These are phyloP conservation scores for Odontocolon sp. DNA, from an alignment of 2,888 invertebrate genomes.

Conservation along the genomic window DNA sequence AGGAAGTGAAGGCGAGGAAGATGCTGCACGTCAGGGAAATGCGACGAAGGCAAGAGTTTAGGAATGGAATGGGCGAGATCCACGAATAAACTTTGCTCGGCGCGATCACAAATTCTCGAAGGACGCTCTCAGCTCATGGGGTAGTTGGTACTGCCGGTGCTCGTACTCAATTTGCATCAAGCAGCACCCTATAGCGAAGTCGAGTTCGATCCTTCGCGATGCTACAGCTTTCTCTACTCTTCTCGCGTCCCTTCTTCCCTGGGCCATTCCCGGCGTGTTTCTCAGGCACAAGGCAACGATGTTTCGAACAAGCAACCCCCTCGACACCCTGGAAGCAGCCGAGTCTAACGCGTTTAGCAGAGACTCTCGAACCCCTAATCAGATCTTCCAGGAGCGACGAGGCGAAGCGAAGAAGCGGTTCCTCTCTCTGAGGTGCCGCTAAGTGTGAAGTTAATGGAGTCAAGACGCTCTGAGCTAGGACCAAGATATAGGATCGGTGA, in stretches of 20 bases:
- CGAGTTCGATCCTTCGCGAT: constrained; percentile 59
- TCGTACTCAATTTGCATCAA: constrained; percentile 80
- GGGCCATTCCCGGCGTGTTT: neutral
- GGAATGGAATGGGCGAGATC: constrained; percentile 57
- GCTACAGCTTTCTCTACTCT: constrained; percentile 43
- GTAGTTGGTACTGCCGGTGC: constrained; percentile 65
- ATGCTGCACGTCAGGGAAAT: constrained; percentile 25
- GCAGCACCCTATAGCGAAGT: constrained; percentile 59
- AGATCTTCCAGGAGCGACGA: constrained; percentile 75
- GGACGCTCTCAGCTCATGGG: constrained; percentile 64
- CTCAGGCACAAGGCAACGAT: neutral
- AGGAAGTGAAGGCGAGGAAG: neutral
- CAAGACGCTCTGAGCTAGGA: constrained; percentile 72
- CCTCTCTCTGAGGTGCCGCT: constrained; percentile 72
- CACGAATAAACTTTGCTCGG: constrained; percentile 72
- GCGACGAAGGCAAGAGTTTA: constrained; percentile 35
- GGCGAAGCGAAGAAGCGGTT: constrained; percentile 61
- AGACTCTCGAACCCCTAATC: constrained; percentile 80
- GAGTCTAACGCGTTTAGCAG: constrained; percentile 80
- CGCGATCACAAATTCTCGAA: constrained; percentile 72
- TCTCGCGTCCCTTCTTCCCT: constrained; percentile 29
- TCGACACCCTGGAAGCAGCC: constrained; percentile 65
- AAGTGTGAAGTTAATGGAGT: constrained; percentile 81
- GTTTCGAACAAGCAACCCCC: constrained; percentile 39
- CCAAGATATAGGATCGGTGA: constrained; percentile 7